Evolutionary conservation across 2,888 invertebrate genomes (phyloP).

Genomic region (Sclerodermus sp.): DNA sequence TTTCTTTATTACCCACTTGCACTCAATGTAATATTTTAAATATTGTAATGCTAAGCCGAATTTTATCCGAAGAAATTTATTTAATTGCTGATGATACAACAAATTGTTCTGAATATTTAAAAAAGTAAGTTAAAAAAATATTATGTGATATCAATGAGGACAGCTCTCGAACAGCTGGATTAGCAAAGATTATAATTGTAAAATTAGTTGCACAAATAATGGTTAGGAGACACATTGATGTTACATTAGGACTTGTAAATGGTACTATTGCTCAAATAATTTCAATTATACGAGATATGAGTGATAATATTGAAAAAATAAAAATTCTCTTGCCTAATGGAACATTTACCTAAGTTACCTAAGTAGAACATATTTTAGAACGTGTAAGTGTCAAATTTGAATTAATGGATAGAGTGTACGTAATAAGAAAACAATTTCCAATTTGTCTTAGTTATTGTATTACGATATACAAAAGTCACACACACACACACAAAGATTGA

Average conservation of each 20-base stretch:
- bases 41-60: slow-evolving; percentile 26
- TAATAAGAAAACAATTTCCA: slow-evolving; percentile 26
- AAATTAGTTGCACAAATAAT: slow-evolving; percentile 17
- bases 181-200: slow-evolving; percentile 23
- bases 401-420: slow-evolving; percentile 21
- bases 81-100: slow-evolving; percentile 20
- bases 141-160: slow-evolving; percentile 25
- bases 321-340: slow-evolving; percentile 19
- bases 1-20: slow-evolving; percentile 26
- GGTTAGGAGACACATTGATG: slow-evolving; percentile 33
- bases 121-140: slow-evolving; percentile 19
- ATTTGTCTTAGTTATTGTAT: slow-evolving; percentile 29
- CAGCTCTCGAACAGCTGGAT: slow-evolving; percentile 27
- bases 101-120: slow-evolving; percentile 23
- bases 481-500: no score
- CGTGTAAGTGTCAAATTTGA: slow-evolving; percentile 28
- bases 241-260: slow-evolving; percentile 32
- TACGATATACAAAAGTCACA: slow-evolving; percentile 32
- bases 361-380: slow-evolving; percentile 19
- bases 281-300: slow-evolving; percentile 12
- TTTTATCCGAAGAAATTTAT: slow-evolving; percentile 19
- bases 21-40: slow-evolving; percentile 30
- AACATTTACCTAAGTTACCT: no score
- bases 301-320: slow-evolving; percentile 19
- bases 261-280: slow-evolving; percentile 27